A percentile compares a stretch with the other conserved stretches of the same genome.
Evolutionary conservation across 2,888 invertebrate genomes (phyloP).

Genomic region (Escarpia spicata): DNA sequence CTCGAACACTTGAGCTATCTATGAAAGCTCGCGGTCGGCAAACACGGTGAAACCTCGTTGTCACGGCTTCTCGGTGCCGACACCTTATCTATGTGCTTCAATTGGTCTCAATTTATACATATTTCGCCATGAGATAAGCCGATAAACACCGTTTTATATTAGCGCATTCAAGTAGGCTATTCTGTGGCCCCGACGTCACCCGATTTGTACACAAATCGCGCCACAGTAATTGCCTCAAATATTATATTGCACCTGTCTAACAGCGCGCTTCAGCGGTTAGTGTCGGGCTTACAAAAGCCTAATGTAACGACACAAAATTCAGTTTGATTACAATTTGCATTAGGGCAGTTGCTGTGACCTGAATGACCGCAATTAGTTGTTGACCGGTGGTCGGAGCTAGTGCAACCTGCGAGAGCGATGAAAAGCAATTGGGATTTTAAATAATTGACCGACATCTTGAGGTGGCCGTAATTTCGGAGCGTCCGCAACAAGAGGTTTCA

Average conservation of each 20-base stretch:
- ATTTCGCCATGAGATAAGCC: background rate
- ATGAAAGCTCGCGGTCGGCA: background rate
- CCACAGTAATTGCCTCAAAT: background rate
- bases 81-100: background rate
- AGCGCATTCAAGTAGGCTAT: background rate
- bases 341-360: background rate
- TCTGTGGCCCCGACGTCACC: background rate
- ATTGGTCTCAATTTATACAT: slow-evolving; percentile 2
- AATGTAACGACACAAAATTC: background rate
- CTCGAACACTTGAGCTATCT: background rate
- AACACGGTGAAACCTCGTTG: background rate
- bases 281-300: background rate
- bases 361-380: background rate
- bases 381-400: background rate
- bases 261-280: background rate
- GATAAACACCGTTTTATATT: background rate
- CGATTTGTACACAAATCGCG: background rate
- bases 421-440: background rate
- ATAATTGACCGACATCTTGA: background rate
- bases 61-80: background rate
- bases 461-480: background rate
- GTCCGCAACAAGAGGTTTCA: background rate
- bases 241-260: background rate
- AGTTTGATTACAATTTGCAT: background rate
- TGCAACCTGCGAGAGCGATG: background rate